Conservation (phyloP, 2,797 vertebrate species). For the Arrhamphus sclerolepis region DNA sequence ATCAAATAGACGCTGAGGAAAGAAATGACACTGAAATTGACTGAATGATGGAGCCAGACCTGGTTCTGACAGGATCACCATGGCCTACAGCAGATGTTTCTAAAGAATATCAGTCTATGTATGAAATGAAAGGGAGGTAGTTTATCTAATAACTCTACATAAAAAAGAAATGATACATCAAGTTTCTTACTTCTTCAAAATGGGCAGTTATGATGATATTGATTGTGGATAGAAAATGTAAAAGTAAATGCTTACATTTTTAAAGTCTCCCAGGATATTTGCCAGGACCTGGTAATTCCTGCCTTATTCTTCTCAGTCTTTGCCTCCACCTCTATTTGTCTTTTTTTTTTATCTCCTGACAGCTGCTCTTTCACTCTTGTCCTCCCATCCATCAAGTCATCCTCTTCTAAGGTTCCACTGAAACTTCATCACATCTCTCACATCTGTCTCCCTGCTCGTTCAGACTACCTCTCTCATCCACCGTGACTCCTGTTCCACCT, state of each 20-base stretch:
- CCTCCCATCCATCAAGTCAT: conserved; percentile 52
- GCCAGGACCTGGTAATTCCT: not conserved
- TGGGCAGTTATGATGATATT: too few species aligned
- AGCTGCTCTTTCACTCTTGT: conserved; percentile 46
- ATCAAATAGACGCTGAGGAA: too few species aligned
- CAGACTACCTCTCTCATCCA: conserved; percentile 29
- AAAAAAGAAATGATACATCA: too few species aligned
- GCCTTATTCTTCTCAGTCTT: conserved; percentile 35
- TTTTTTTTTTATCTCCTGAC: conserved; percentile 53
- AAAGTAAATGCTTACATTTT: not conserved
- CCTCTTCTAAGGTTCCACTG: conserved; percentile 3
- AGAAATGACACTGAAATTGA: too few species aligned
- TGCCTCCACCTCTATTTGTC: conserved; percentile 34
- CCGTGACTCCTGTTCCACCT: conserved; percentile 12
- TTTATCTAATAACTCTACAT: too few species aligned
- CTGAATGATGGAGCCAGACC: too few species aligned
- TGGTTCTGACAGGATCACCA: too few species aligned
- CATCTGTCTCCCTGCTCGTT: conserved; percentile 20
- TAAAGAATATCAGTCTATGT: too few species aligned
- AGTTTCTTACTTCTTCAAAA: too few species aligned
- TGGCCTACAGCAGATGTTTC: too few species aligned
- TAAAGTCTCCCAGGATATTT: not conserved
- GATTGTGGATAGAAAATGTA: too few species aligned
- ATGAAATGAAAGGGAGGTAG: too few species aligned
- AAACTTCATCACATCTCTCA: conserved; percentile 40